Percentiles rank a stretch among this genome's conserved stretches.
Conservation (phyloP, 1,140 invertebrate genomes). For the Eulimnadia texana region DNA sequence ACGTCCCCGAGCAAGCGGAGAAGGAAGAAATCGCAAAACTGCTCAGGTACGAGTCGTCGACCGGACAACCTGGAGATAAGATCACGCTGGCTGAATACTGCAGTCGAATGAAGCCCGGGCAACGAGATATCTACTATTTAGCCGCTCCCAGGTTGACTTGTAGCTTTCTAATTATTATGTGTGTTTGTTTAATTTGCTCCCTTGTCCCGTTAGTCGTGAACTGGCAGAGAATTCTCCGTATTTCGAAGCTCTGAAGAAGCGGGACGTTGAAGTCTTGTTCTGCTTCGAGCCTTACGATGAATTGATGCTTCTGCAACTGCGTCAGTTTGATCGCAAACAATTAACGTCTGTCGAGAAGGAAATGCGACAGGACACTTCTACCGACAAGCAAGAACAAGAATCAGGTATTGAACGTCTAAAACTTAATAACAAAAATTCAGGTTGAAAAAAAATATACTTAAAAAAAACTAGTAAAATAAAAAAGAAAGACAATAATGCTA, state of each 20-base stretch:
- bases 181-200: constrained; percentile 6
- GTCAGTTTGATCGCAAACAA: constrained; percentile 60
- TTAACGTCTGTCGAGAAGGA: constrained; percentile 89
- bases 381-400: constrained; percentile 33
- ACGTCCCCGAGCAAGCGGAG: constrained; percentile 57
- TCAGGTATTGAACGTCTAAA: constrained; percentile 17
- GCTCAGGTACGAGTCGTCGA: constrained; percentile 82
- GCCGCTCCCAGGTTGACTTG: constrained; percentile 66
- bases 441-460: no score
- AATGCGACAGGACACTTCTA: constrained; percentile 56
- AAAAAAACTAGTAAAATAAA: no score
- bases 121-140: constrained; percentile 83
- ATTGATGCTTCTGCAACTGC: constrained; percentile 77
- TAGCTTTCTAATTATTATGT: neutral
- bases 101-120: constrained; percentile 43
- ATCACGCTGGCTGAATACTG: constrained; percentile 75
- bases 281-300: constrained; percentile 94
- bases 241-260: constrained; percentile 75
- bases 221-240: constrained; percentile 88
- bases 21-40: constrained; percentile 89
- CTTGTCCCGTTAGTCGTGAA: constrained; percentile 48
- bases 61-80: constrained; percentile 48
- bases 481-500: no score
- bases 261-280: constrained; percentile 82
- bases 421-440: no score